These are phyloP conservation scores for Heliopora coerulea DNA, from an alignment of 92 coral and sea anemone genomes.

Conservation along the genomic window DNA sequence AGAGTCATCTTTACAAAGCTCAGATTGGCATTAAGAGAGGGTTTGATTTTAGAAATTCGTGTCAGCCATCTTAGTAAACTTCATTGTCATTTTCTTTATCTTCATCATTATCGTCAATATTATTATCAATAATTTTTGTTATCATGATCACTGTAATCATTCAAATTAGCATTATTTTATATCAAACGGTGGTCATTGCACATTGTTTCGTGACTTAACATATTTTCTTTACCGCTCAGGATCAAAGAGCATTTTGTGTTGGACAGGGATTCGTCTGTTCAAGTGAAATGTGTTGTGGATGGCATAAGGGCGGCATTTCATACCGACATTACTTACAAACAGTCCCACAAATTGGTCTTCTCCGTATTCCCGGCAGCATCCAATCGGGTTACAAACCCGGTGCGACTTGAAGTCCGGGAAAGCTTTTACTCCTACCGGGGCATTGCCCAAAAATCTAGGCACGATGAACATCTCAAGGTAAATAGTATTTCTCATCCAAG, in stretches of 20 bases:
- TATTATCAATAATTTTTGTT: no score
- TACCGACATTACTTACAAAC: constrained; percentile 83
- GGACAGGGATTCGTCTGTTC: constrained; percentile 72
- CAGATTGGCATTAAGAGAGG: no score
- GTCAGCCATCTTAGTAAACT: no score
- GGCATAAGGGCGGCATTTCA: constrained; percentile 67
- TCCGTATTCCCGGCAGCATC: constrained; percentile 81
- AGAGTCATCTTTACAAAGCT: no score
- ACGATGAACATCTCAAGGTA: constrained; percentile 27
- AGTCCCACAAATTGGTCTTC: constrained; percentile 83
- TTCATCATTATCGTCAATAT: no score
- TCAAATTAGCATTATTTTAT: no score
- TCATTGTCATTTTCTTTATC: no score
- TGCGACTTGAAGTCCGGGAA: constrained; percentile 72
- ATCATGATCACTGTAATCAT: no score
- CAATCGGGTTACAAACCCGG: constrained; percentile 72
- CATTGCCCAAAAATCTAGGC: constrained; percentile 60
- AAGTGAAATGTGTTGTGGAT: constrained; percentile 83
- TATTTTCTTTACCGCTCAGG: constrained; percentile 48
- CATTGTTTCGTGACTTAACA: no score
- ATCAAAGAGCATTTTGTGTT: constrained; percentile 67
- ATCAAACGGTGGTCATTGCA: no score
- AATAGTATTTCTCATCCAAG: no score
- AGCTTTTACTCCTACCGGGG: constrained; percentile 85
- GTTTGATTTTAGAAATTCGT: no score